These are phyloP conservation scores for Tetropium fuscum DNA, from an alignment of 2,888 invertebrate genomes.

Conservation along the genomic window DNA sequence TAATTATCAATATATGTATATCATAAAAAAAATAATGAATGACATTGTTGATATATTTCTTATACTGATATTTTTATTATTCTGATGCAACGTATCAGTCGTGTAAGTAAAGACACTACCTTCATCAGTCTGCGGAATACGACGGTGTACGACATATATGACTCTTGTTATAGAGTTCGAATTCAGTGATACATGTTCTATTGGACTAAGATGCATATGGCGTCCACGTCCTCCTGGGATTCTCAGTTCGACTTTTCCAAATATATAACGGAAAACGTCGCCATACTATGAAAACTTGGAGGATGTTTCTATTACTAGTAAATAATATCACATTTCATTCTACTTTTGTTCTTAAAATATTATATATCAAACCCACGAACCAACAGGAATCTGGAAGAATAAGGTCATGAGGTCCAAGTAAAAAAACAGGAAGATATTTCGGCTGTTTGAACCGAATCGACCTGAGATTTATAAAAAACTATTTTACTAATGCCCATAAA, in stretches of 20 bases:
- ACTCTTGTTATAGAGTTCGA: conserved; percentile 36
- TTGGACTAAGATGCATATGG: conserved; percentile 29
- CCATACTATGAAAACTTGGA: conserved; percentile 6
- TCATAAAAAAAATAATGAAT: too few relatives aligned
- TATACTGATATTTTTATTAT: neutral
- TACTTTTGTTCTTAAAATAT: neutral
- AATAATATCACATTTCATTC: conserved; percentile 3
- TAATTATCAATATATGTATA: too few relatives aligned
- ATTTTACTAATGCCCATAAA: too few relatives aligned
- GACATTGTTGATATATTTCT: too few relatives aligned
- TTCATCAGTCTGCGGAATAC: conserved; percentile 20
- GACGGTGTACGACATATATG: conserved; percentile 33
- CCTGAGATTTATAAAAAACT: too few relatives aligned
- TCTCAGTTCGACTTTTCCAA: conserved; percentile 20
- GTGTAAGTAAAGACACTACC: neutral
- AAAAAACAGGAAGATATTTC: too few relatives aligned
- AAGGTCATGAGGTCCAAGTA: too few relatives aligned
- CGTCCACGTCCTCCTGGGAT: conserved; percentile 27
- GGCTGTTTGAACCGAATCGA: too few relatives aligned
- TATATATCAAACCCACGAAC: too few relatives aligned
- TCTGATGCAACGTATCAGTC: too few relatives aligned
- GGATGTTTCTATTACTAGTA: conserved; percentile 5
- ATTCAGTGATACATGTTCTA: conserved; percentile 36
- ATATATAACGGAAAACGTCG: conserved; percentile 17
- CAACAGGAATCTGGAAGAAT: too few relatives aligned